phyloP scores from a whole-genome alignment of 2,113 vertebrate species.

The Xiphophorus hellerii region DNA sequence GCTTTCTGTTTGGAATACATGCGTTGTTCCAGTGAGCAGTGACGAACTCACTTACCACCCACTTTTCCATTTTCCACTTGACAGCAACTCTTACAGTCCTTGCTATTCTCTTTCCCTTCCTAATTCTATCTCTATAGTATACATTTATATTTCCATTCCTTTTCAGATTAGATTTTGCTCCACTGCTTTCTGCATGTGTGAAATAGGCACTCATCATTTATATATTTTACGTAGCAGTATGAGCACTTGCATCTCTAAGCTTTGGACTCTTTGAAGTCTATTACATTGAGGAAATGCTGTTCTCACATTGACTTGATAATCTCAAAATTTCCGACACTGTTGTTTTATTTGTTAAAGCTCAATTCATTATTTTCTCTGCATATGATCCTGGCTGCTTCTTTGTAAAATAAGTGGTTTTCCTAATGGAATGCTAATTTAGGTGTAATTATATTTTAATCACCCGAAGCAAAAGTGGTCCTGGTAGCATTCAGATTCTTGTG shows the following conservation, averaged over 20 bases:
- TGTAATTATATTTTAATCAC: slow-evolving; percentile 66
- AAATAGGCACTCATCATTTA: slow-evolving; percentile 43
- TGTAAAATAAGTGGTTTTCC: slow-evolving; percentile 34
- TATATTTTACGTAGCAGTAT: slow-evolving; percentile 22
- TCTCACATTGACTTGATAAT: slow-evolving; percentile 47
- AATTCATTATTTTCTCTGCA: slow-evolving; percentile 13
- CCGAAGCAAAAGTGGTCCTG: slow-evolving; percentile 20
- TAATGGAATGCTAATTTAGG: slow-evolving; percentile 59
- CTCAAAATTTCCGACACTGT: slow-evolving; percentile 22
- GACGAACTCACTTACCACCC: slow-evolving; percentile 44
- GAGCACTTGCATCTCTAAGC: slow-evolving; percentile 25
- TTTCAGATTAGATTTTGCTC: slow-evolving; percentile 33
- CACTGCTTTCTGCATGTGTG: slow-evolving; percentile 32
- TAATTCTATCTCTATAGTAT: slow-evolving; percentile 20
- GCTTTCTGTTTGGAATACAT: slow-evolving; percentile 30
- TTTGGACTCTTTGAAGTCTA: slow-evolving; percentile 33
- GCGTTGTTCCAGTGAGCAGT: slow-evolving; percentile 34
- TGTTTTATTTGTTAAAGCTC: slow-evolving; percentile 34
- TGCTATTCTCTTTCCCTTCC: slow-evolving; percentile 17
- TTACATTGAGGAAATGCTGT: slow-evolving; percentile 28
- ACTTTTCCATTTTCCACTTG: slow-evolving; percentile 64
- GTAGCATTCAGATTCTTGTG: slow-evolving; percentile 32
- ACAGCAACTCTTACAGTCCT: slow-evolving; percentile 47
- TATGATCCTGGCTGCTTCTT: slow-evolving; percentile 13
- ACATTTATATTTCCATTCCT: slow-evolving; percentile 8